Base-by-base conservation (phyloP, 2,113 vertebrate species). In the rabbit (Oryctolagus cuniculus) region DNA sequence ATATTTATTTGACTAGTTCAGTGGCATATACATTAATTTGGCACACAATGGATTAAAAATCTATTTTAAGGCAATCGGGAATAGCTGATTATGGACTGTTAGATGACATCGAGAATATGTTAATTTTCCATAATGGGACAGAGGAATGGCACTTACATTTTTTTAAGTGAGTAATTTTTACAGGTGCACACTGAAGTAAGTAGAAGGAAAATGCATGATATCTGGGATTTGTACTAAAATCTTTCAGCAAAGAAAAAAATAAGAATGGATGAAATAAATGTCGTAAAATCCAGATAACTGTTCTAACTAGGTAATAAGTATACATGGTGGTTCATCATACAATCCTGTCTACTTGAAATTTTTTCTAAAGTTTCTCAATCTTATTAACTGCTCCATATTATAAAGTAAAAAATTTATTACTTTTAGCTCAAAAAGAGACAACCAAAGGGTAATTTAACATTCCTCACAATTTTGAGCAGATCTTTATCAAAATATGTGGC, bases 211-310 rank as follows among this genome's bases (percentile, higher is more conserved):
- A 92, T 90, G 63, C 38, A 92, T 27, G 9, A 5, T 82, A 88
- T 61, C 81, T 90, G 29, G 12, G 49, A 87, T 88, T 66, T 81
- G 36, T 38, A 93, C 83, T 93, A 93, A 96, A 96, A 87, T 75
- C 55, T 63, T 91, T 83, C 38, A 83, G 66, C 70, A 94, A 78
- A 10, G 38, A 61, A 95, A 93, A 93, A 93, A 84, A 86, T 19
- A 75, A 95, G 19, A 6, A 58, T 31, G 17, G 10, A 74, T 89
- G 22, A 92, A 95, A 49, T n/a, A 90, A 87, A 87, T 58, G 31
- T 27, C 67, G 67, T 24, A 95, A 91, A 95, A 79, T 72, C 17
- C 21, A 91, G 44, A 51, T 69, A 74, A 92, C 25, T 77, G 2
- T 7, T 72, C 29, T 44, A 80, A 6, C 27, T 55, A 22, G 24